Conservation (phyloP, 2,888 invertebrate species). For the Volucella zonaria region DNA sequence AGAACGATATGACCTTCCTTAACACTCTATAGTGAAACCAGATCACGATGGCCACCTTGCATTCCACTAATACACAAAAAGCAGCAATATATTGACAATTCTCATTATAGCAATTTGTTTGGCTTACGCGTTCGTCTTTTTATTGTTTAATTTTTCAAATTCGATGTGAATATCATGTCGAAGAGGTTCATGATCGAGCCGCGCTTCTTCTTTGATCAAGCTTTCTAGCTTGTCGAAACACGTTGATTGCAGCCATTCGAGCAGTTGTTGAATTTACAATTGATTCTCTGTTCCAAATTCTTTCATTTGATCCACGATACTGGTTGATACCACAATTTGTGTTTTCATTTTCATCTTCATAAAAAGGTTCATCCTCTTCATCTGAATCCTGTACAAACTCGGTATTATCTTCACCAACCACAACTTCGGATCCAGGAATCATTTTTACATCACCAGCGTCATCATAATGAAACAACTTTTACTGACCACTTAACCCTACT, state of each 20-base stretch:
- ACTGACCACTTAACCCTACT: neutral
- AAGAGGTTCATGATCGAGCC: slow-evolving; percentile 1
- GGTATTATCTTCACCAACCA: neutral
- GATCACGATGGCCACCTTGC: too few relatives aligned
- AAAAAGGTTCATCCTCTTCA: neutral
- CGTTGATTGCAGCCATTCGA: neutral
- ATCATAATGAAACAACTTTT: neutral
- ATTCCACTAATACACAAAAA: neutral
- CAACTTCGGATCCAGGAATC: neutral
- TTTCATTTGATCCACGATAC: neutral
- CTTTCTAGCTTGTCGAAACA: neutral
- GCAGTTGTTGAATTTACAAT: neutral
- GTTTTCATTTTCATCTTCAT: neutral
- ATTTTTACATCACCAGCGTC: neutral
- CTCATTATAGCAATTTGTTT: neutral
- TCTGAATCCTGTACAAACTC: neutral
- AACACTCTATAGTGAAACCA: too few relatives aligned
- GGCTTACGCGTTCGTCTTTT: neutral
- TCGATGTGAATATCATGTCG: neutral
- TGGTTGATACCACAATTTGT: neutral
- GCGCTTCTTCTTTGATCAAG: neutral
- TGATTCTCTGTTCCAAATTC: neutral
- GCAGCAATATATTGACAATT: neutral
- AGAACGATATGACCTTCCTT: too few relatives aligned
- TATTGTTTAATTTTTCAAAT: neutral